Evolutionary conservation across 2,113 vertebrate species (phyloP), one percentile per base, ranked within the genome.

Genomic region (Blennius ocellaris): DNA sequence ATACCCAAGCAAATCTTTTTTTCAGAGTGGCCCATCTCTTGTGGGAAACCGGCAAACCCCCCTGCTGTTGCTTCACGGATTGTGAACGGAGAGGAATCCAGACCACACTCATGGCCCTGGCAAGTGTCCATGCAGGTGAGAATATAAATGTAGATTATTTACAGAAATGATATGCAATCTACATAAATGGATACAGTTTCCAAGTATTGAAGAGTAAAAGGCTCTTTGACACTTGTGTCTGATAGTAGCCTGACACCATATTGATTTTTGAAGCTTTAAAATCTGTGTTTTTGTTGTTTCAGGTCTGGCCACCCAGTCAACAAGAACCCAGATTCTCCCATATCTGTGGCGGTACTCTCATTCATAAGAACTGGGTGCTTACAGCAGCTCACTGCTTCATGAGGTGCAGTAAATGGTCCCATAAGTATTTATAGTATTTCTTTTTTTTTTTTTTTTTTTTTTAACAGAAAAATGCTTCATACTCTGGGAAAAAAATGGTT

Each of bases 81-180:
- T 69, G 93, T 94, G 37, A 95, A 94, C 7, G 92, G 93, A 43
- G 94, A 94, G 61, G 50, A 55, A 11, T 93, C 94, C 75, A 85
- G 1, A 58, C 75, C 93, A 7, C 90, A 95, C 81, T 93, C 93
- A 61, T 95, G 94, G 93, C 94, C 92, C 53, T 94, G 93, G 93
- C 93, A 95, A 59, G 93, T 94, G 60, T 95, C 93, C 84, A 93
- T 94, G 93, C 93, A 94, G 92, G 93, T 94, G 86, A 80, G 72
- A 60, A 47, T 39, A 56, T 68, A 14, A 30, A 30, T 30, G 2
- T 30, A 30, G 21, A 30, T 30, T 4, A 30, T 30, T 30, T 30
- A 30, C 21, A 30, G 21, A 30, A 30, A 30, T 30, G 21, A 30
- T 30, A 30, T 30, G 2, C 21, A 30, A 30, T 30, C 4, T 30